phyloP scores from a whole-genome alignment of 2,797 vertebrate species.

The Falco biarmicus region DNA sequence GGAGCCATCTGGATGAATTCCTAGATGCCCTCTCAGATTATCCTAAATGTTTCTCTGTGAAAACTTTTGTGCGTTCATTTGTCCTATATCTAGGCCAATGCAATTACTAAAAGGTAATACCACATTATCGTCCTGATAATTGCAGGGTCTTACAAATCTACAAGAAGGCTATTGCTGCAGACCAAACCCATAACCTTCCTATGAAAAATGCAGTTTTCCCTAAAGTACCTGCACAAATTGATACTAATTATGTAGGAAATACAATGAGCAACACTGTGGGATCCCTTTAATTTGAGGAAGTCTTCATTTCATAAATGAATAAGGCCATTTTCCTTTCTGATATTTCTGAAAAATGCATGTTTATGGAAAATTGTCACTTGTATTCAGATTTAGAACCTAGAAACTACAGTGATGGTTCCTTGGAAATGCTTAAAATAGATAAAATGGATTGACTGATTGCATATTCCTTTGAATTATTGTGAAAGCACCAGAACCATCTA shows the following conservation, averaged over 20 bases:
- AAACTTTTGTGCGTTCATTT: neutral
- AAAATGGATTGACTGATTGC: conserved; percentile 55
- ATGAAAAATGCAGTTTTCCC: neutral
- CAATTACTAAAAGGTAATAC: neutral
- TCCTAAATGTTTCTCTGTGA: neutral
- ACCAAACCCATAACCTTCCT: neutral
- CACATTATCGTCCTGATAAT: neutral
- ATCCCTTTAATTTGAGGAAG: neutral
- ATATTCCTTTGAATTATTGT: conserved; percentile 64
- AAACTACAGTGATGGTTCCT: conserved; percentile 14
- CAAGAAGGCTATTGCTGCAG: neutral
- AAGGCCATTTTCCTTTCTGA: neutral
- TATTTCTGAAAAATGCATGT: conserved; percentile 38
- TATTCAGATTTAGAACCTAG: conserved; percentile 22
- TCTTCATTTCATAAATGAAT: neutral
- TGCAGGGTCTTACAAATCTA: neutral
- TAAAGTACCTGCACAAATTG: neutral
- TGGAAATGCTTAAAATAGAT: conserved; percentile 56
- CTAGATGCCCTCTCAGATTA: neutral
- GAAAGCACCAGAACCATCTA: conserved; percentile 52
- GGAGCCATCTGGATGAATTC: neutral
- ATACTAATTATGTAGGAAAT: neutral
- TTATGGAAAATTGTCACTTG: conserved; percentile 37
- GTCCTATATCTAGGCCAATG: neutral
- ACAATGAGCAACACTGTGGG: neutral